These are phyloP conservation scores for Chaenodraco wilsoni DNA, from an alignment of 2,797 vertebrate species.

Conservation along the genomic window DNA sequence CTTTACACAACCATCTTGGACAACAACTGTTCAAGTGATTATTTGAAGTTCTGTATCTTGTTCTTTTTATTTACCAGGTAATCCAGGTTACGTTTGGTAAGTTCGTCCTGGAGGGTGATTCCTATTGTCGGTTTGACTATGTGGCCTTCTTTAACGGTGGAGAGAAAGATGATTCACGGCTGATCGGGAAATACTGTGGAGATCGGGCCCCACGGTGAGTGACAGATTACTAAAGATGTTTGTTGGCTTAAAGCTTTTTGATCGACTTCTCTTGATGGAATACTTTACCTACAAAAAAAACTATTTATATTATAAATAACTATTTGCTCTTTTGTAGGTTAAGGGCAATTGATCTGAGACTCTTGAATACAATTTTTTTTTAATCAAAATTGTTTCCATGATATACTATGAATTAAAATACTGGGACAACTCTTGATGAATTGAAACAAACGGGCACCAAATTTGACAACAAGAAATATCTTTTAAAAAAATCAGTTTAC, in stretches of 20 bases:
- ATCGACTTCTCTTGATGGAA: neutral
- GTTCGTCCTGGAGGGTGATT: conserved; percentile 89
- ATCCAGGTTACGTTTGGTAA: conserved; percentile 91
- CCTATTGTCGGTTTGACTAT: conserved; percentile 92
- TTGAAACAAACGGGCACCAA: too few species aligned
- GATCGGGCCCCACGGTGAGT: conserved; percentile 86
- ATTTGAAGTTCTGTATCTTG: conserved; percentile 1
- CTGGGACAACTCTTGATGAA: too few species aligned
- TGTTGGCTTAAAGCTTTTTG: neutral
- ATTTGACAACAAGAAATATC: too few species aligned
- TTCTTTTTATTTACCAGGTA: conserved; percentile 76
- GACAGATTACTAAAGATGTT: neutral
- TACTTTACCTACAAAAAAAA: too few species aligned
- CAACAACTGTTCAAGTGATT: neutral
- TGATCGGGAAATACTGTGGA: conserved; percentile 90
- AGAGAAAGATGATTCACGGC: conserved; percentile 83
- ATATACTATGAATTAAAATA: too few species aligned
- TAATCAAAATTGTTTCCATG: too few species aligned
- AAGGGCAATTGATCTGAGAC: too few species aligned
- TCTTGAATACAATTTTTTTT: too few species aligned
- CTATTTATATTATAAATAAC: too few species aligned
- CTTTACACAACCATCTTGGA: neutral
- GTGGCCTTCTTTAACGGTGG: conserved; percentile 90
- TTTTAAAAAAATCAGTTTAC: too few species aligned
- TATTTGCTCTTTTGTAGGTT: too few species aligned